Evolutionary conservation across 2,113 vertebrate genomes (phyloP).

Genomic region (Labeo catla): DNA sequence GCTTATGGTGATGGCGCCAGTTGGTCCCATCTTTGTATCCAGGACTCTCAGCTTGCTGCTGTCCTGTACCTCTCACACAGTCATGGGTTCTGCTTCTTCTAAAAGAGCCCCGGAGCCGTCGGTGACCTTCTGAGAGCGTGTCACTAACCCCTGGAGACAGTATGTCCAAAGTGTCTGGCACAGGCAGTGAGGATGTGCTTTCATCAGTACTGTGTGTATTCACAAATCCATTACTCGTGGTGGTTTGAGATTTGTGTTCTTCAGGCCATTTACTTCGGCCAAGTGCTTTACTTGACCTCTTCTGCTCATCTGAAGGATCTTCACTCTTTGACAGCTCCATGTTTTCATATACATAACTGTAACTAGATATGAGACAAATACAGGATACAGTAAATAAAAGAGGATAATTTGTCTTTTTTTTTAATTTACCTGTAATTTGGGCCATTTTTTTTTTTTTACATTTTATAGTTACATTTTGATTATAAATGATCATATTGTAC

Average conservation of each 20-base stretch:
- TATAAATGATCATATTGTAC: neutral
- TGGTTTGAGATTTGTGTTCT: neutral
- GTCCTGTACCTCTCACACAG: constrained; percentile 59
- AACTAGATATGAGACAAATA: constrained; percentile 18
- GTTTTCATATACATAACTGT: constrained; percentile 49
- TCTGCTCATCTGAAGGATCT: neutral
- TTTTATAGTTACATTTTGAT: no score
- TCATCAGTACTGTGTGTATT: neutral
- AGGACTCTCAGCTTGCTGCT: constrained; percentile 58
- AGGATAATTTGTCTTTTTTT: neutral
- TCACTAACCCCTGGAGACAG: constrained; percentile 19
- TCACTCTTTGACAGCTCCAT: constrained; percentile 53
- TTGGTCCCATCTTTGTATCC: constrained; percentile 18
- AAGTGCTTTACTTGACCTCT: constrained; percentile 9
- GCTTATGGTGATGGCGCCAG: constrained; percentile 59
- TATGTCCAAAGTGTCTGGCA: neutral
- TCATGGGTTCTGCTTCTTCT: constrained; percentile 83
- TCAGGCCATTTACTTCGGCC: neutral
- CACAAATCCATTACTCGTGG: neutral
- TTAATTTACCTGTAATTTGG: neutral
- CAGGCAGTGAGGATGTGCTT: constrained; percentile 16
- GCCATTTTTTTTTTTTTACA: neutral
- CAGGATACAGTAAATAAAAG: neutral
- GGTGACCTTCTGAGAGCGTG: constrained; percentile 19
- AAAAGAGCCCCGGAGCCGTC: constrained; percentile 65